phyloP scores from a whole-genome alignment of 2,797 vertebrate species.

The Mionectes olivaceus region DNA sequence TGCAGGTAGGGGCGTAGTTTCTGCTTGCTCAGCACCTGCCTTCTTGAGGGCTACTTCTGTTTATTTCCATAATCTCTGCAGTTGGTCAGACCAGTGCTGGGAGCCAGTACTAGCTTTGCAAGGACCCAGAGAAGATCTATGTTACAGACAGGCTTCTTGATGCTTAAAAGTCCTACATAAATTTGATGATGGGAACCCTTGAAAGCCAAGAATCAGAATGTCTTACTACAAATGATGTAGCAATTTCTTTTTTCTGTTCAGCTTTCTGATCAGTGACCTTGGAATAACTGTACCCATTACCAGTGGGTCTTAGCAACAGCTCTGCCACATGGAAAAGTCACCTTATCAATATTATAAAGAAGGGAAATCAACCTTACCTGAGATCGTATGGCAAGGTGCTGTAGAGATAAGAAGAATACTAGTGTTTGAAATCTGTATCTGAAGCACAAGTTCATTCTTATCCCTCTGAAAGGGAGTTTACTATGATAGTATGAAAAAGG shows the following conservation, averaged over 20 bases:
- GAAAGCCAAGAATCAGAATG: background rate
- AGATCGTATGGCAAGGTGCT: background rate
- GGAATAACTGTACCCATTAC: background rate
- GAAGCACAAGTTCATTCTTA: background rate
- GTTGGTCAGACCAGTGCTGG: background rate
- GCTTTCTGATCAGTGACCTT: background rate
- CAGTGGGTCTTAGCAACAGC: background rate
- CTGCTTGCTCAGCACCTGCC: background rate
- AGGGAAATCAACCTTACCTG: background rate
- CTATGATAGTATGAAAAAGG: background rate
- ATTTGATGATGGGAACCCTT: background rate
- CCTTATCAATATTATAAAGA: background rate
- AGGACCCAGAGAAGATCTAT: background rate
- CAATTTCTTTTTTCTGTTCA: background rate
- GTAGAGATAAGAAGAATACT: background rate
- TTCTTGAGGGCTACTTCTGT: background rate
- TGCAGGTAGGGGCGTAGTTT: background rate
- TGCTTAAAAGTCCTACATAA: background rate
- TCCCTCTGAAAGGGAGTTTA: background rate
- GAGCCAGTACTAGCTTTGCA: background rate
- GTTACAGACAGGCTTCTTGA: background rate
- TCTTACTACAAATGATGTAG: background rate
- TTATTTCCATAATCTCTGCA: background rate
- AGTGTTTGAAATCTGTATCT: background rate
- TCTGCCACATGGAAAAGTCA: background rate